These are phyloP conservation scores for Tipula vernalis DNA, from an alignment of 2,888 invertebrate genomes.

Conservation along the genomic window DNA sequence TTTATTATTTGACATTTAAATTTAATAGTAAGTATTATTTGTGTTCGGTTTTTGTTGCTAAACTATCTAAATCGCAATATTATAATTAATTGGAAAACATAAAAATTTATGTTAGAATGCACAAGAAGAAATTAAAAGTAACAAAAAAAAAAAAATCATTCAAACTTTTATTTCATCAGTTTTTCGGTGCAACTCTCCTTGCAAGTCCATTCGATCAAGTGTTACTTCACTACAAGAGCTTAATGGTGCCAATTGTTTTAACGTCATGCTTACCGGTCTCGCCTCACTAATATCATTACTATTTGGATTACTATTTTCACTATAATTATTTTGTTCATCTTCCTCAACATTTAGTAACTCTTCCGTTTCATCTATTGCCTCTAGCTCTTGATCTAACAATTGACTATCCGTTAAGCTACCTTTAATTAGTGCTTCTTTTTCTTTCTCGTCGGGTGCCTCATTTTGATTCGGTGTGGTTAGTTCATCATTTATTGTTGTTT, in stretches of 20 bases:
- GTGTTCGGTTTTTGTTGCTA: background rate
- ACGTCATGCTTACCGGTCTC: conserved; percentile 37
- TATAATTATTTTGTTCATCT: conserved; percentile 24
- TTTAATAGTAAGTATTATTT: background rate
- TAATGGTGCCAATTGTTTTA: conserved; percentile 37
- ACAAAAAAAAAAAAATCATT: background rate
- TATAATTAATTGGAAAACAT: background rate
- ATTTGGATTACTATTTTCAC: conserved; percentile 22
- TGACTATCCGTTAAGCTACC: conserved; percentile 32
- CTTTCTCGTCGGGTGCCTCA: conserved; percentile 23
- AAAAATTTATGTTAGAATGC: background rate
- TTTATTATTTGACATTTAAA: background rate
- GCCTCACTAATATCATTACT: conserved; percentile 29
- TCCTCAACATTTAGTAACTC: conserved; percentile 4
- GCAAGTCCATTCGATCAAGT: conserved; percentile 21
- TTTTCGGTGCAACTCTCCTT: conserved; percentile 13
- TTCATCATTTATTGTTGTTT: conserved; percentile 17
- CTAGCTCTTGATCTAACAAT: conserved; percentile 41
- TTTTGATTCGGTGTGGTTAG: conserved; percentile 14
- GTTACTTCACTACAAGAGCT: conserved; percentile 42
- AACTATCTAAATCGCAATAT: background rate
- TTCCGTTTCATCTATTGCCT: conserved; percentile 41
- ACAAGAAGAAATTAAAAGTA: background rate
- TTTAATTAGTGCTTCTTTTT: conserved; percentile 23
- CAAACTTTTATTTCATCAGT: background rate